These are phyloP conservation scores for Rhodinocichla rosea DNA, from an alignment of 2,113 vertebrate genomes.

Conservation along the genomic window DNA sequence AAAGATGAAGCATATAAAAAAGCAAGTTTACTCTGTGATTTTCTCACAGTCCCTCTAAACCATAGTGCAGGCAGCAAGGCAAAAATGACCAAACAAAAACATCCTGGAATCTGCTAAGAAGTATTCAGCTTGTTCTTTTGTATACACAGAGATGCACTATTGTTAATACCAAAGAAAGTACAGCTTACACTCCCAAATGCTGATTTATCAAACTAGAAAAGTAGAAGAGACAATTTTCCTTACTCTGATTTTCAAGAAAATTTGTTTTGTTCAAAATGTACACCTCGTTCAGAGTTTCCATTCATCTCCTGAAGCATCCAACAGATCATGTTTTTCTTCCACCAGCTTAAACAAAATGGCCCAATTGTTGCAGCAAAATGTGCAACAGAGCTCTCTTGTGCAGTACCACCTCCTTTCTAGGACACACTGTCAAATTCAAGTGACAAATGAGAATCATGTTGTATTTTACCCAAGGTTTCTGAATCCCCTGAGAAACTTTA, in stretches of 20 bases:
- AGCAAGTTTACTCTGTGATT: neutral
- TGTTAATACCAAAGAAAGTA: neutral
- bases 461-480: neutral
- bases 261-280: neutral
- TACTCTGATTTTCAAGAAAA: neutral
- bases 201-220: neutral
- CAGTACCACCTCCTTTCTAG: neutral
- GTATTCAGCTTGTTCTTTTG: rapidly evolving
- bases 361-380: neutral
- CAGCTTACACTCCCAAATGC: neutral
- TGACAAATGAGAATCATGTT: neutral
- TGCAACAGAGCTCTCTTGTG: neutral
- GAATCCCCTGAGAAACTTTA: neutral
- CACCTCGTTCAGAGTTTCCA: neutral
- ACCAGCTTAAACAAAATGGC: neutral
- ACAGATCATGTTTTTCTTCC: neutral
- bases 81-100: neutral
- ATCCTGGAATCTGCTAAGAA: neutral
- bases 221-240: neutral
- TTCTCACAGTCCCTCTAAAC: neutral
- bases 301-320: neutral
- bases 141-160: rapidly evolving
- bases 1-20: neutral
- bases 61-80: neutral
- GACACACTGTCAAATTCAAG: neutral